Percentiles rank a stretch among this genome's conserved stretches.
phyloP scores from a whole-genome alignment of 2,888 invertebrate genomes.

The Ornithoptera alexandrae region DNA sequence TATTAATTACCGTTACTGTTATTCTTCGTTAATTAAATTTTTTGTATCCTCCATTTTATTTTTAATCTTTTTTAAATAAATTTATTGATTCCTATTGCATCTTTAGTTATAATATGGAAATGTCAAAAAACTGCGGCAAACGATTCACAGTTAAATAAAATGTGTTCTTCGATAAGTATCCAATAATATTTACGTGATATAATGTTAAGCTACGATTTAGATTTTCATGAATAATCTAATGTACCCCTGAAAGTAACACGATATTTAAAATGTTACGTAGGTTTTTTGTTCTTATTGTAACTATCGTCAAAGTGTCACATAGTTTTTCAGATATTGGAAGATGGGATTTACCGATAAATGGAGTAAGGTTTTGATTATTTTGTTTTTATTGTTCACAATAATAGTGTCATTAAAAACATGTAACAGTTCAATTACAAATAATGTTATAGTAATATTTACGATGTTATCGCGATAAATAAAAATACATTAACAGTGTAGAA shows the following conservation, averaged over 20 bases:
- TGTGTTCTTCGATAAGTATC: neutral
- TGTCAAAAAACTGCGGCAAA: slow-evolving; percentile 7
- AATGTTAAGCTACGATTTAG: slow-evolving; percentile 26
- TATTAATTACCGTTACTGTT: neutral
- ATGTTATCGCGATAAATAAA: neutral
- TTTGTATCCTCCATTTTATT: neutral
- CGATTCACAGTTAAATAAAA: neutral
- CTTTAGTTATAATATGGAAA: neutral
- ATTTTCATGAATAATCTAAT: slow-evolving; percentile 30
- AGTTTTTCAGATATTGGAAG: slow-evolving; percentile 83
- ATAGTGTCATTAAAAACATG: too few relatives aligned
- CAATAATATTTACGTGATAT: slow-evolving; percentile 7
- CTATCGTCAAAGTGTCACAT: slow-evolving; percentile 53
- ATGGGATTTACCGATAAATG: slow-evolving; percentile 82
- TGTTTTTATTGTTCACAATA: neutral
- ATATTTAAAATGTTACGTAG: slow-evolving; percentile 53
- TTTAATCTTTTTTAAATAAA: neutral
- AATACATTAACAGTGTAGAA: neutral
- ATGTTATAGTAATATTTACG: neutral
- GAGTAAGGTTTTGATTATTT: slow-evolving; percentile 55
- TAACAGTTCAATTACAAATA: too few relatives aligned
- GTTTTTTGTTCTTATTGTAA: slow-evolving; percentile 53
- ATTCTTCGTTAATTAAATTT: neutral
- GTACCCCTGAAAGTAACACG: slow-evolving; percentile 29
- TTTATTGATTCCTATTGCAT: slow-evolving; percentile 1